Base-by-base conservation (phyloP, 2,797 vertebrate genomes). In the Enteromius radiatus region DNA sequence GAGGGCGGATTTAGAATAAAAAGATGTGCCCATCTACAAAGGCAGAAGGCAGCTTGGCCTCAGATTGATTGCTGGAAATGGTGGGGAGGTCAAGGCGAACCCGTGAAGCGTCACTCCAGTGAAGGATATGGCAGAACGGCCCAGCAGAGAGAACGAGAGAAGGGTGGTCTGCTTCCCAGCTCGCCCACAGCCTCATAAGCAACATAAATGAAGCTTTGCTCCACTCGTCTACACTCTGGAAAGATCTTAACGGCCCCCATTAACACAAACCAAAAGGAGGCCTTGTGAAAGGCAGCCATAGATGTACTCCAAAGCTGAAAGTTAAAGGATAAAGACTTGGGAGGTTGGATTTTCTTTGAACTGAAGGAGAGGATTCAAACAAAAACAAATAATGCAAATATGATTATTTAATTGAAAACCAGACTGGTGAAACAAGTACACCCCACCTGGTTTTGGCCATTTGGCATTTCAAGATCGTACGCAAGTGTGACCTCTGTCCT, bases 1-100 rank as follows among this genome's bases (percentile, higher is more conserved):
- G 91, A 91, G 89, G 92, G 92, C 89, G 93, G 92, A 93, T 94
- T 95, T 95, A 93, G 93, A 94, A 94, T 94, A 94, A 95, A 94
- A 94, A 94, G 93, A 94, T 93, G 92, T 92, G 93, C 91, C 91
- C 90, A 91, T 93, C 93, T 93, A 94, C 91, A 94, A 94, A 93
- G 52, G 49, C 85, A 89, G 84, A 69, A 67, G 45, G 69, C 28
- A 36, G 80, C 47, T 59, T 56, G 23, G 45, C 81, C 79, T 81
- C 56, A 71, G 94, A 94, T 94, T 94, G 94, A 95, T 92, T 90
- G 90, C 90, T 93, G 89, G 90, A 93, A 93, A 91, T 92, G 91
- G 92, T 89, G 89, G 65, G 91, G 92, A 93, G 94, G 93, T 94
- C 93, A 94, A 90, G 52, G 54, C 47, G 38, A 87, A 91, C 89